Evolutionary conservation across 2,888 invertebrate species (phyloP).

Genomic region (Anorthoa munda): DNA sequence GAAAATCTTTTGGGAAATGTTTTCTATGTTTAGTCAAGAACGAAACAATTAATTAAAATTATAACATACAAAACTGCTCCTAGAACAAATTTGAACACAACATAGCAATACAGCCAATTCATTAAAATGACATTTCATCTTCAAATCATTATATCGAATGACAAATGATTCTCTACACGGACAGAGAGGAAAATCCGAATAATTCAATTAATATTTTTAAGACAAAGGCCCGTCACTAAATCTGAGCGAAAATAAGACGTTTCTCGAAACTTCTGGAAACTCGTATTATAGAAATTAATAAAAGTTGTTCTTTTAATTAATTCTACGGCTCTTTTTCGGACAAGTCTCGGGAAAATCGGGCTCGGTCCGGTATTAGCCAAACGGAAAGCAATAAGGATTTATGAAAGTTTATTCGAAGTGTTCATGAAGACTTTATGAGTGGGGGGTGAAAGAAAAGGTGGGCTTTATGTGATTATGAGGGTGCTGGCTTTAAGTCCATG

Average conservation of each 20-base stretch:
- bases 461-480: not conserved
- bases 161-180: conserved; percentile 8
- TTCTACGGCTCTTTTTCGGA: conserved; percentile 55
- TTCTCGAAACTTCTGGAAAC: conserved; percentile 47
- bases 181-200: conserved; percentile 20
- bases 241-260: conserved; percentile 47
- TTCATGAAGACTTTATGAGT: conserved; percentile 57
- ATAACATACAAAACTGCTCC: not conserved
- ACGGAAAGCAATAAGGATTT: conserved; percentile 66
- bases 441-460: conserved; percentile 6
- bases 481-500: not conserved
- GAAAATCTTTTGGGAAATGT: not conserved
- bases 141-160: conserved; percentile 1
- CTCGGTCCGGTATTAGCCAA: conserved; percentile 45
- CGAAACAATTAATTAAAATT: not conserved
- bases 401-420: conserved; percentile 52
- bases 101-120: not conserved
- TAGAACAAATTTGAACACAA: not conserved
- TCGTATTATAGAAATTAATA: conserved; percentile 67
- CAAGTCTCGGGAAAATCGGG: conserved; percentile 47
- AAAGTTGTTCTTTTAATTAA: conserved; percentile 70
- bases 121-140: conserved; percentile 11
- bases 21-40: not conserved
- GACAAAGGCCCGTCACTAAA: conserved; percentile 49
- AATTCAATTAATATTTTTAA: conserved; percentile 51